Evolutionary conservation across 1,140 invertebrate species (phyloP), one percentile per base, ranked within the genome.

Genomic region (Dryas iulia): DNA sequence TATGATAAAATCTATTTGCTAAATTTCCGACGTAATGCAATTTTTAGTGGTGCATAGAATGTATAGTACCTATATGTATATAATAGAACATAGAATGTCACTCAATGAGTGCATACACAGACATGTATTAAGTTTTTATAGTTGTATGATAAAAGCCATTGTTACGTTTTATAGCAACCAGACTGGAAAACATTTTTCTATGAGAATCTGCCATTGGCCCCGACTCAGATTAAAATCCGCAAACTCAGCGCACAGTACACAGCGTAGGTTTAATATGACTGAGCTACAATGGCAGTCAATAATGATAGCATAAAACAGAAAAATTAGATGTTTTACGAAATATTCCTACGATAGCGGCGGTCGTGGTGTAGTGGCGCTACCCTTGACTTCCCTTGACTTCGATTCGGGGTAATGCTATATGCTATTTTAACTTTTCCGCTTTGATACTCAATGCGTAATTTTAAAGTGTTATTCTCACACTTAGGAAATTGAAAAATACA

Each of bases 181-280:
- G 39, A 47, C 39, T 47, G 39, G 39, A 47, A 47, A 47, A 47
- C 39, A 47, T 47, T 47, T 47, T 47, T 47, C 39, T 47, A 47
- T 47, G 39, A 47, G 8, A 47, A 8, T 47, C 18, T 47, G 3
- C 39, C 39, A 47, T 47, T 47, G 39, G 35, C 35, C 1, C 18
- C 39, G 18, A 47, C 39, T 58, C 68, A 72, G 72, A 73, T 74
- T 74, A 73, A 65, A 69, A 78, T 72, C 69, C 64, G 63, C 69
- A 58, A 58, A 28, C 56, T 14, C 26, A 14, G 18, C 26, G 66
- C 61, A 60, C 25, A 59, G 69, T 69, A 75, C 61, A 69, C 35
- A 39, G 35, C 39, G 14, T 18, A 18, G 12, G 39, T 47, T 47
- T 47, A 47, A 47, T 47, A 21, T 47, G 18, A 47, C 39, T 47